Evolutionary conservation across 2,888 invertebrate species (phyloP), one percentile per base, ranked within the genome.

Genomic region (Limenitis camilla): DNA sequence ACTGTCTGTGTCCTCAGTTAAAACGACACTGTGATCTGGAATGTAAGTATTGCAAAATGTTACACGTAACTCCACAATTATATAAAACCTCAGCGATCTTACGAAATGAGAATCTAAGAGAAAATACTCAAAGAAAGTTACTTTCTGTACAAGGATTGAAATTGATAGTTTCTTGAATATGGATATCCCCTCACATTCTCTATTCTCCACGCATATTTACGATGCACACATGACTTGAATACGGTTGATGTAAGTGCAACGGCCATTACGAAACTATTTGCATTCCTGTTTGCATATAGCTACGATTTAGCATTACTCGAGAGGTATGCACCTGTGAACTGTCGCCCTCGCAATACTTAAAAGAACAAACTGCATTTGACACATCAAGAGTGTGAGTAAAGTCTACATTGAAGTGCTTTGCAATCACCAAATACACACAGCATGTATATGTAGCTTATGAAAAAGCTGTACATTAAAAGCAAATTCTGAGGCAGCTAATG

Each of bases 1-100:
- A 84, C 96, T 96, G 88, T 98, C 97, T 32, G 96, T 96, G 79
- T 96, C 95, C 77, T 94, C 93, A 19, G 94, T 94, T 74, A 96
- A 88, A 66, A 96, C 89, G 59, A 93, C 91, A 80, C 94, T 94
- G 79, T 93, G 93, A 90, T 95, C 95, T 95, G 88, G 61, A 86
- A 86, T 51, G 39, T 53, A 47, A 52, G 36, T 51, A 57, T 50
- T 48, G 47, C 50, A 49, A 19, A 36, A 52, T 59, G 49, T 55
- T 52, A 58, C 44, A 52, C 41, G 33, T 48, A 46, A 41, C 38
- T 48, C 46, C 28, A 9, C 33, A 35, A 39, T 52, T 53, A 55
- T 40, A 49, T 58, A 48, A 50, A 55, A 43, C 38, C 36, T 43
- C 11, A 40, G 11, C 40, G 49, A 49, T 49, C 41, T 52, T 49